Base-by-base conservation (phyloP, 1,140 invertebrate genomes). In the Saccostrea cuccullata region DNA sequence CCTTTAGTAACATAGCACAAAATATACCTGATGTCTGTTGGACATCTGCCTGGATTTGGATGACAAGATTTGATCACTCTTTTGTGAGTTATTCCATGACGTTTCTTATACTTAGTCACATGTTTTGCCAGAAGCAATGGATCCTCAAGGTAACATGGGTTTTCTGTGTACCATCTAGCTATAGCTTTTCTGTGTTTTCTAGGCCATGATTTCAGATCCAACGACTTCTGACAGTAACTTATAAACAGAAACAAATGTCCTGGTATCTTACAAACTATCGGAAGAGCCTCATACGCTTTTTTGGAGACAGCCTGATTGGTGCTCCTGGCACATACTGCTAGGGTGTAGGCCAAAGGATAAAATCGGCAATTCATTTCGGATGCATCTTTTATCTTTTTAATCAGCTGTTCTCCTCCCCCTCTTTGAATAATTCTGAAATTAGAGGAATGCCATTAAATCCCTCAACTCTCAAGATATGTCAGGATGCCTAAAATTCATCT, bases 21-120 rank as follows among this genome's bases (percentile, higher is more conserved):
- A 30, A 77, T 77, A 26, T 96, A 95, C 9, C 94, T 93, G 5
- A 77, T 30, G 11, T 77, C 70, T 30, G 23, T 0, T 30, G 70
- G 26, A 77, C 70, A 77, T 77, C 3, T 77, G 2, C 26, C 11
- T 0, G 70, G 11, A 77, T 77, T 77, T 26, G 70, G 70, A 36
- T 77, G 70, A 77, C 70, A 77, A 30, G 26, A 77, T 36, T 77
- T 77, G 3, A 77, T 12, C 15, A 77, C 70, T 77, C 13, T 77
- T 13, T 77, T 77, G 70, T 77, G 70, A 36, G 70, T 30, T 30
- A 77, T 30, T 1, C 70, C 70, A 77, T 77, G 70, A 13, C 70
- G 70, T 77, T 36, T 77, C 26, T 36, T 77, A 77, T 77, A 77
- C 26, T 77, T 77, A 36, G 70, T 77, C 70, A 77, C 70, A 30